These are phyloP conservation scores for Acanthurus leucopareius DNA, from an alignment of 2,797 vertebrate species.

Conservation along the genomic window DNA sequence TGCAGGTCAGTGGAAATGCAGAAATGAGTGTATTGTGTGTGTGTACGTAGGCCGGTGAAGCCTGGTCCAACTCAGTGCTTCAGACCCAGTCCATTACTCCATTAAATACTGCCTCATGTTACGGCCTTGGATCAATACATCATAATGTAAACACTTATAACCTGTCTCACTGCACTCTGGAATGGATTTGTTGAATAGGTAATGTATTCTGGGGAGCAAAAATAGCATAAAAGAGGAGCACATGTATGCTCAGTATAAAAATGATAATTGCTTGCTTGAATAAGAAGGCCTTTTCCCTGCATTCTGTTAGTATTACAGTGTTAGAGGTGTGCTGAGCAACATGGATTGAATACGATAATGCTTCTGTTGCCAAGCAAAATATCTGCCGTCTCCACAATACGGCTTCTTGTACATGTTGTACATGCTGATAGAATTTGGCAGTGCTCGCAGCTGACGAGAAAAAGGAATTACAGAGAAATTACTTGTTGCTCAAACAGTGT, in stretches of 20 bases:
- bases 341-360: constrained; percentile 67
- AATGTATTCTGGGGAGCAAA: constrained; percentile 56
- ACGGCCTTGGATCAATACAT: constrained; percentile 70
- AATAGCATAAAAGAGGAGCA: constrained; percentile 54
- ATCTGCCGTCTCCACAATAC: constrained; percentile 58
- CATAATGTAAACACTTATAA: constrained; percentile 68
- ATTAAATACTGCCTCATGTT: constrained; percentile 70
- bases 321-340: constrained; percentile 57
- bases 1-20: constrained; percentile 67
- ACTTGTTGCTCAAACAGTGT: constrained; percentile 16
- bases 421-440: constrained; percentile 49
- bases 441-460: constrained; percentile 20
- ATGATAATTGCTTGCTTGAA: constrained; percentile 65
- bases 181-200: constrained; percentile 60
- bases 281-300: constrained; percentile 46
- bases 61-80: constrained; percentile 47
- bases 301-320: constrained; percentile 53
- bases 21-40: constrained; percentile 60
- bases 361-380: constrained; percentile 75
- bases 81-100: constrained; percentile 69
- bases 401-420: constrained; percentile 38
- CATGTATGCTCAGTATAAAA: constrained; percentile 25
- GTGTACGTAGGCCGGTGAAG: constrained; percentile 35
- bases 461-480: constrained; percentile 23
- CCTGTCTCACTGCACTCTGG: constrained; percentile 47